Percentiles rank a stretch among this genome's conserved stretches.
Evolutionary conservation across 2,113 vertebrate genomes (phyloP).

Genomic region (Proteles cristata): DNA sequence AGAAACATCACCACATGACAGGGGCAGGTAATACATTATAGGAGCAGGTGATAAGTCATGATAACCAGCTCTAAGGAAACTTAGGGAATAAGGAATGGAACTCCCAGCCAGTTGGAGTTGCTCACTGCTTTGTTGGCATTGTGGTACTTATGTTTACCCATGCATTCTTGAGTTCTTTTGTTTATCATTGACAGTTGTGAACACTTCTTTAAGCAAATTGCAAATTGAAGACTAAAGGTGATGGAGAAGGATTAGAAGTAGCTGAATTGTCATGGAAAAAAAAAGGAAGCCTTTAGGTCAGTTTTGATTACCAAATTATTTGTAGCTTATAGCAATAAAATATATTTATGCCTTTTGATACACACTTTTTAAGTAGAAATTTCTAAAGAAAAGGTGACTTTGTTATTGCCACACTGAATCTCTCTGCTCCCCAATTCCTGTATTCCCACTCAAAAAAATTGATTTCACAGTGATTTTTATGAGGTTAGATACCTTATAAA

Average conservation of each 20-base stretch:
- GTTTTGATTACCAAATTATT: constrained; percentile 35
- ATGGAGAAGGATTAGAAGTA: background rate
- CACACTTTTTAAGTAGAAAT: background rate
- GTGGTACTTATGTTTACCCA: background rate
- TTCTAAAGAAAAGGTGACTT: constrained; percentile 28
- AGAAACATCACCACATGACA: background rate
- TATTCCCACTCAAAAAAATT: background rate
- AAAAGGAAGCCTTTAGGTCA: background rate
- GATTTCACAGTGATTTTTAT: constrained; percentile 17
- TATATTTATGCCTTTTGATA: background rate
- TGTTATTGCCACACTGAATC: background rate
- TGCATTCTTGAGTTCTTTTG: background rate
- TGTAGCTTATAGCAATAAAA: background rate
- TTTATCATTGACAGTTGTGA: background rate
- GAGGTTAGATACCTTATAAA: background rate
- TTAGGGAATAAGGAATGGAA: background rate
- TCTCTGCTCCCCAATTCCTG: background rate
- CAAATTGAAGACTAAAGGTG: background rate
- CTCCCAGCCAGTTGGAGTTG: background rate
- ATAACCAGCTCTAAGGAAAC: background rate
- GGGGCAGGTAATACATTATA: background rate
- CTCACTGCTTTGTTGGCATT: background rate
- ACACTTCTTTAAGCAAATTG: background rate
- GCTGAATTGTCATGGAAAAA: background rate
- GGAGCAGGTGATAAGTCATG: background rate